Conservation (phyloP, 2,113 vertebrate species). For the Atherinomorus stipes region DNA sequence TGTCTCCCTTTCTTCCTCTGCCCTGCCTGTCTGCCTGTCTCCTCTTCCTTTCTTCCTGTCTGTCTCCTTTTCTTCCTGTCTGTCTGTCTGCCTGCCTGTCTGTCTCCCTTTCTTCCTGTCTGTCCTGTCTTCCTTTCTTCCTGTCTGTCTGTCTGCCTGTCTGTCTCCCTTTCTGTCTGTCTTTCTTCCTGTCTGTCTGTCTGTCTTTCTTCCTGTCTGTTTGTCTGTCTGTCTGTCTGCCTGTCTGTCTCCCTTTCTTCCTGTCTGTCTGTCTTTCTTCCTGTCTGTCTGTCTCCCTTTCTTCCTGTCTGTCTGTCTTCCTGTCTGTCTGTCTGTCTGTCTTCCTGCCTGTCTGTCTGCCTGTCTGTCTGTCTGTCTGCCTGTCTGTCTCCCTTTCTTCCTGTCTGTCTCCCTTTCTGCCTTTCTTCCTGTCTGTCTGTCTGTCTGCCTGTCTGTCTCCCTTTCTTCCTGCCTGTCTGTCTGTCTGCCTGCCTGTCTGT, state of each 20-base stretch:
- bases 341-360: conserved; percentile 31
- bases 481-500: conserved; percentile 44
- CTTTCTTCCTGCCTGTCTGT: conserved; percentile 50
- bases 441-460: conserved; percentile 6
- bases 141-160: conserved; percentile 61
- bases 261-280: conserved; percentile 48
- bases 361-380: conserved; percentile 67
- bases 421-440: too few relatives aligned
- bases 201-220: conserved; percentile 23
- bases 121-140: too few relatives aligned
- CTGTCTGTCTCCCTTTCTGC: conserved; percentile 48
- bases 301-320: conserved; percentile 38
- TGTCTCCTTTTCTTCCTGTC: conserved; percentile 30
- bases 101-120: conserved; percentile 11
- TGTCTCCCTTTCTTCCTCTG: conserved; percentile 15
- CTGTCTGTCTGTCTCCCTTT: not conserved
- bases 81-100: conserved; percentile 59
- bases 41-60: conserved; percentile 26
- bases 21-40: conserved; percentile 13
- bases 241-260: not conserved
- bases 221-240: conserved; percentile 64
- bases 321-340: conserved; percentile 6
- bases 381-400: not conserved
- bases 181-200: conserved; percentile 28
- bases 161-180: not conserved